These are phyloP conservation scores for Natator depressus DNA, from an alignment of 2,113 vertebrate genomes.

Conservation along the genomic window DNA sequence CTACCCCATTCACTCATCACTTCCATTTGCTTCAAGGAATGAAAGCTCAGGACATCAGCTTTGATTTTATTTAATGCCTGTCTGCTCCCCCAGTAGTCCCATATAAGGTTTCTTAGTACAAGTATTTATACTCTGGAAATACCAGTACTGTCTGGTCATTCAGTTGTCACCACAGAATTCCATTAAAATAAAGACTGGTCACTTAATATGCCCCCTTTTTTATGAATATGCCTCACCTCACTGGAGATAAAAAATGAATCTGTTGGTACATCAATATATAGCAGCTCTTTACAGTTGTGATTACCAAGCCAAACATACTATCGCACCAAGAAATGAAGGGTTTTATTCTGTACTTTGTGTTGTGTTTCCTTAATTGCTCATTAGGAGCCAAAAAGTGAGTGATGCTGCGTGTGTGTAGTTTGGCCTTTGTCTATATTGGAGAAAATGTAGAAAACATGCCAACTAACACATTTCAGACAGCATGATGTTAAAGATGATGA, in stretches of 20 bases:
- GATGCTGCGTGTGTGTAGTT: accelerated
- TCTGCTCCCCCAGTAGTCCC: accelerated
- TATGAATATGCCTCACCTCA: not conserved
- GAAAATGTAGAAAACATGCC: accelerated
- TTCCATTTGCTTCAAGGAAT: not conserved
- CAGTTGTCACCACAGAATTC: not conserved
- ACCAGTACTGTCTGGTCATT: not conserved
- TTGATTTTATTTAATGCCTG: not conserved
- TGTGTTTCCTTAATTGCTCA: not conserved
- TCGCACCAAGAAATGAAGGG: not conserved
- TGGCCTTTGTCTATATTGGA: not conserved
- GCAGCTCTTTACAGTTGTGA: accelerated
- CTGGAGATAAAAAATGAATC: accelerated
- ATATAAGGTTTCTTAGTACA: not conserved
- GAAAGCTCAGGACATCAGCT: not conserved
- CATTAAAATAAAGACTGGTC: not conserved
- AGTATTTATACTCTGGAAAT: not conserved
- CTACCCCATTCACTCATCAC: not conserved
- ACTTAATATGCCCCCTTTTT: not conserved
- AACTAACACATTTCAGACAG: not conserved
- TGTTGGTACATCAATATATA: accelerated
- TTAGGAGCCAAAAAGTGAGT: not conserved
- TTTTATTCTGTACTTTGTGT: not conserved
- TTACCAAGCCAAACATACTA: accelerated
- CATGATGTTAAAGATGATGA: not conserved